These are phyloP conservation scores for Gallinago solitaria DNA, from an alignment of 2,797 vertebrate species.

Conservation along the genomic window DNA sequence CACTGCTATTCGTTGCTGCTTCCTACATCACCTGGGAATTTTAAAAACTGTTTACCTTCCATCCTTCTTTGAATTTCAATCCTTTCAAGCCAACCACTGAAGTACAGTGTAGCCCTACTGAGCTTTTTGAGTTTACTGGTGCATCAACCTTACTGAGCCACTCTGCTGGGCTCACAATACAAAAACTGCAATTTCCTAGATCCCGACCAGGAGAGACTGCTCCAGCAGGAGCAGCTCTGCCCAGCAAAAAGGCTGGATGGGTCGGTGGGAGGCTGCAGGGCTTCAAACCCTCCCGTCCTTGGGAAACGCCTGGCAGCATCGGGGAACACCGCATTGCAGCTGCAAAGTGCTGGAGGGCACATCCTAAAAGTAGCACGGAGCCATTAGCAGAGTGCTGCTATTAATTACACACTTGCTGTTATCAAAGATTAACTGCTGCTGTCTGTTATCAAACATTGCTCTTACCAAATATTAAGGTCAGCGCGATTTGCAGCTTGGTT, in stretches of 20 bases:
- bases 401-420: neutral
- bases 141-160: neutral
- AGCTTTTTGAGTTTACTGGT: neutral
- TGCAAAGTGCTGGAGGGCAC: neutral
- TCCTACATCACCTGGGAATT: neutral
- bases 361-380: neutral
- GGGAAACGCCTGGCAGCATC: neutral
- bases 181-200: neutral
- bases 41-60: neutral
- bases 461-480: neutral
- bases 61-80: neutral
- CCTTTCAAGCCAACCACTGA: neutral
- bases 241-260: fast-evolving
- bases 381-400: neutral
- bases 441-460: neutral
- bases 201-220: neutral
- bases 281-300: neutral
- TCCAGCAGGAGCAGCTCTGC: neutral
- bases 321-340: neutral
- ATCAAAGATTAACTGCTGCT: neutral
- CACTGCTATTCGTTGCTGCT: neutral
- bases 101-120: neutral
- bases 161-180: neutral
- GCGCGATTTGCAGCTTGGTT: neutral
- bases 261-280: neutral